These are phyloP conservation scores for Fregetta grallaria DNA, from an alignment of 2,113 vertebrate genomes.

Conservation along the genomic window DNA sequence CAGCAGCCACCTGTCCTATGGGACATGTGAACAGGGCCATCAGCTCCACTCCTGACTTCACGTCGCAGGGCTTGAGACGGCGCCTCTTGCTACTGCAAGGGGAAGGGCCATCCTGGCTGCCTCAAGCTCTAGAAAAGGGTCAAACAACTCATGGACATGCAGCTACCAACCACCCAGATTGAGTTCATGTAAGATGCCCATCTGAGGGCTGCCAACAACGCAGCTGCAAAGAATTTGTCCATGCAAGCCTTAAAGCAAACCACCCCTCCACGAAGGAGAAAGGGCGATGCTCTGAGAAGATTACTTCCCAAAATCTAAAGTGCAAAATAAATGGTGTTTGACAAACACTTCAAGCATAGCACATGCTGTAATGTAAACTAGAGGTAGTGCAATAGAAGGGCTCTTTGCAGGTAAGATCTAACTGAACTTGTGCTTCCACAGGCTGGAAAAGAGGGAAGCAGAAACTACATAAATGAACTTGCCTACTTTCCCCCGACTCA, in stretches of 20 bases:
- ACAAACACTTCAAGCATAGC: neutral
- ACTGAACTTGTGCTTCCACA: neutral
- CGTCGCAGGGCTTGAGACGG: neutral
- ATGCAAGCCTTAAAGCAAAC: neutral
- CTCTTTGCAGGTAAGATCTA: neutral
- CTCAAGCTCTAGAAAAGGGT: neutral
- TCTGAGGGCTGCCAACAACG: neutral
- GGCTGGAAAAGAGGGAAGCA: neutral
- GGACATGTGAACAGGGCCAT: neutral
- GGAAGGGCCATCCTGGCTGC: neutral
- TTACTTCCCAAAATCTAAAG: neutral
- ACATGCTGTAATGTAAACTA: neutral
- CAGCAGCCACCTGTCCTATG: neutral
- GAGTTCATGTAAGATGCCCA: neutral
- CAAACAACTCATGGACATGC: rapidly evolving
- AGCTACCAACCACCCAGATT: neutral
- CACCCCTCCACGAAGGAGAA: rapidly evolving
- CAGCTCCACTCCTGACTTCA: neutral
- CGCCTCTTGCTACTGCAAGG: neutral
- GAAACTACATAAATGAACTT: neutral
- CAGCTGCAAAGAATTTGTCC: neutral
- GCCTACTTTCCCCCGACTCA: neutral
- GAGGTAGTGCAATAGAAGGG: neutral
- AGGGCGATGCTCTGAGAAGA: neutral
- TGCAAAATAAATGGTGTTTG: neutral